Base-by-base conservation (phyloP, 2,888 invertebrate species). In the Lapara coniferarum region DNA sequence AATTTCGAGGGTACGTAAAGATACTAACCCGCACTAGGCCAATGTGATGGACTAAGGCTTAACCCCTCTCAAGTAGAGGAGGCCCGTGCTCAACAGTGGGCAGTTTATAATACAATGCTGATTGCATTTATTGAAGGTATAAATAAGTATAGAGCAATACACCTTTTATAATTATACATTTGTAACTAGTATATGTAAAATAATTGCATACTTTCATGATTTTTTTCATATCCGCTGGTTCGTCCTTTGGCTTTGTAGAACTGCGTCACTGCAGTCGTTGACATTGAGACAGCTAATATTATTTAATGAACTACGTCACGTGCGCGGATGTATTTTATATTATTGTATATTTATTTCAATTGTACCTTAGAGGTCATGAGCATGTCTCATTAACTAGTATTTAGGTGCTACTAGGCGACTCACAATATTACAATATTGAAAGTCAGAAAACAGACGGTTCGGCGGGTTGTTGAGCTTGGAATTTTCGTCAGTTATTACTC, bases 191-290 rank as follows among this genome's bases (percentile, higher is more conserved):
- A n/a, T n/a, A 59, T 68, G 52, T 68, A 44, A 14, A 44, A 68
- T 19, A 55, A 46, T 63, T 69, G 52, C 4, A 44, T 53, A 53
- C 25, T 53, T 59, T 69, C 19, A 51, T 52, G 49, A 44, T 58
- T 66, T 49, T 69, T 70, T 70, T 44, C 69, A 58, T 66, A 58
- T 44, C 25, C 37, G 51, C 37, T 66, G 44, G 58, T 77, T 76
- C 77, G 76, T 77, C 80, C 59, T 75, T 73, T 78, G 77, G 77
- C 80, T 79, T 77, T 73, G 67, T 71, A 67, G 68, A 75, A 72
- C 77, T 80, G 78, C 82, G 84, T 85, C 82, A 82, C 75, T 73
- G 68, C 72, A 73, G 76, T 78, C 75, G 76, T 76, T 78, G 76
- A 77, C 77, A 75, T 66, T 70, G 70, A 66, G 44, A 59, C 49